Percentiles rank a stretch among this genome's conserved stretches.
phyloP scores from a whole-genome alignment of 2,888 invertebrate species.

The Ctena decussata region DNA sequence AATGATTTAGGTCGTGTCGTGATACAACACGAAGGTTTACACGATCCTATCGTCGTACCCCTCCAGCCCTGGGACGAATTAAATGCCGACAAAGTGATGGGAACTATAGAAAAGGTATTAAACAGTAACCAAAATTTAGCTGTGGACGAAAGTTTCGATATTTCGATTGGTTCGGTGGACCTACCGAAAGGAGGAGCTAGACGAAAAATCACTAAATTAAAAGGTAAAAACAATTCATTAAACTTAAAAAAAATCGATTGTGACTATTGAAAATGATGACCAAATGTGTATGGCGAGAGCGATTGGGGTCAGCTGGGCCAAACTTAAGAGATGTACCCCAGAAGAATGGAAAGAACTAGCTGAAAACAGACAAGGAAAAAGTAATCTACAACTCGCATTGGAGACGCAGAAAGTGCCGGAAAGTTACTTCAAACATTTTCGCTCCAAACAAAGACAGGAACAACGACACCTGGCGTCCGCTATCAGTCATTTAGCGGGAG shows the following conservation, averaged over 20 bases:
- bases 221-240: slow-evolving; percentile 23
- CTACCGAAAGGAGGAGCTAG: slow-evolving; percentile 30
- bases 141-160: slow-evolving; percentile 44
- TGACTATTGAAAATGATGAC: slow-evolving; percentile 34
- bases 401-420: slow-evolving; percentile 36
- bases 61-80: no score
- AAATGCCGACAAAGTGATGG: no score
- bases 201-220: slow-evolving; percentile 20
- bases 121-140: no score
- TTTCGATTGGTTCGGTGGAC: slow-evolving; percentile 33
- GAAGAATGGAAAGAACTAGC: slow-evolving; percentile 43
- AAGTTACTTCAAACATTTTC: slow-evolving; percentile 31
- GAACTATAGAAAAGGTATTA: no score
- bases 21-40: slow-evolving; percentile 32
- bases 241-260: slow-evolving; percentile 27
- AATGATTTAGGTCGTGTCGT: slow-evolving; percentile 33
- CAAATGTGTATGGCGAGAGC: slow-evolving; percentile 37
- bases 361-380: slow-evolving; percentile 19
- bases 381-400: slow-evolving; percentile 28
- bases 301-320: no score
- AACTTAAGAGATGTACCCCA: no score
- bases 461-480: not conserved
- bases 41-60: slow-evolving; percentile 56
- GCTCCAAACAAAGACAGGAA: not conserved
- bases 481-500: not conserved